These are phyloP conservation scores for Alligator sinensis DNA, from an alignment of 2,113 vertebrate genomes.

Conservation along the genomic window DNA sequence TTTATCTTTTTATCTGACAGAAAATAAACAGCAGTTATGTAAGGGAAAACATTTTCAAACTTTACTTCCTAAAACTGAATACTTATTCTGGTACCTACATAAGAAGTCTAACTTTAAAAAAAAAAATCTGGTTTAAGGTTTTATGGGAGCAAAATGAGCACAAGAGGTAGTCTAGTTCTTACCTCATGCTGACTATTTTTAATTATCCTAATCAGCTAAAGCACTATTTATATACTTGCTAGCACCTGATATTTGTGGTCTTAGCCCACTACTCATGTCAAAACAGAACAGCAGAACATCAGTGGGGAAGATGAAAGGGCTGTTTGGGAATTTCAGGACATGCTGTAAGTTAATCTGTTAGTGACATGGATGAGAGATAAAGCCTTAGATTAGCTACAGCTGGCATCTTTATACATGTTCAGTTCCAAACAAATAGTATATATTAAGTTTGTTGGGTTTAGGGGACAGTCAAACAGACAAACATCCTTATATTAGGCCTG, in stretches of 20 bases:
- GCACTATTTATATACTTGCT: too few relatives aligned
- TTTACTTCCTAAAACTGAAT: not conserved
- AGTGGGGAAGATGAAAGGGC: too few relatives aligned
- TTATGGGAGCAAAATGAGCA: too few relatives aligned
- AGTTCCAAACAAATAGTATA: not conserved
- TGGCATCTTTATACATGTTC: not conserved
- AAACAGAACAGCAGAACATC: not conserved
- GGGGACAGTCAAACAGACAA: too few relatives aligned
- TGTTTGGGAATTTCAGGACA: not conserved
- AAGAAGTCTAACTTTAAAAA: too few relatives aligned
- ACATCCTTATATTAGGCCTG: too few relatives aligned
- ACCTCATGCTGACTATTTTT: too few relatives aligned
- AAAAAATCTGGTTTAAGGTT: too few relatives aligned
- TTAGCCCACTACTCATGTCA: not conserved
- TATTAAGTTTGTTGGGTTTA: too few relatives aligned
- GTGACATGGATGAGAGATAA: not conserved
- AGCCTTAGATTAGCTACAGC: not conserved
- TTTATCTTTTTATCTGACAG: not conserved
- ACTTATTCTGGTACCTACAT: not conserved
- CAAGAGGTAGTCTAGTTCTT: too few relatives aligned
- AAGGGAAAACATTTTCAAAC: not conserved
- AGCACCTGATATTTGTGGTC: too few relatives aligned
- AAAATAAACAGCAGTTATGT: not conserved
- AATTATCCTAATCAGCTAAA: too few relatives aligned
- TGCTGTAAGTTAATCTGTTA: not conserved